Conservation (phyloP, 92 coral and sea anemone genomes). For the Phenganax marumi region DNA sequence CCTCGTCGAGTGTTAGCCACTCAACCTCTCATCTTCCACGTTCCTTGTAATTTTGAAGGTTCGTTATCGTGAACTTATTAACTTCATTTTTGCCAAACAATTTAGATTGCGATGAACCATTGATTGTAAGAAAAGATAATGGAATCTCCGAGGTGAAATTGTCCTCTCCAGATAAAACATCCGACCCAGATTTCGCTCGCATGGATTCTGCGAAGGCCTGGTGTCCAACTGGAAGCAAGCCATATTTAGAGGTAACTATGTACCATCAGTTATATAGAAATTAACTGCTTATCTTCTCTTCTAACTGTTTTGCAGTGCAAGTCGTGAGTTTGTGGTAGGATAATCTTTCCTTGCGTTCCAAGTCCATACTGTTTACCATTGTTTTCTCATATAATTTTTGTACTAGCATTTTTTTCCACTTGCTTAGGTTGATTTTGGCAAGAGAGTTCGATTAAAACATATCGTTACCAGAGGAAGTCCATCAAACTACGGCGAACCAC, state of each 20-base stretch:
- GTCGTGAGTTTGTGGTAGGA: too few species aligned
- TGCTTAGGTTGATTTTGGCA: conserved; percentile 12
- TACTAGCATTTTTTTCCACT: background rate
- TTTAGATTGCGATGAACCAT: conserved; percentile 22
- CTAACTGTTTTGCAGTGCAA: too few species aligned
- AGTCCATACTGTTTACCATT: background rate
- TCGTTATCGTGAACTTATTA: too few species aligned
- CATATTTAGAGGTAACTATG: conserved; percentile 2
- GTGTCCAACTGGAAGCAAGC: background rate
- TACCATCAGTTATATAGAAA: background rate
- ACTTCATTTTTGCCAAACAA: background rate
- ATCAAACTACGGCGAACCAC: conserved; percentile 7
- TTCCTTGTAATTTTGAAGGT: background rate
- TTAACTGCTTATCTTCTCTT: background rate
- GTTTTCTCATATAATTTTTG: background rate
- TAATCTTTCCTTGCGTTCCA: background rate
- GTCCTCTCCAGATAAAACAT: conserved; percentile 12
- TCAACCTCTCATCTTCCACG: background rate
- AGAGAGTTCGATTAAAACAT: conserved; percentile 8
- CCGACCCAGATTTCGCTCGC: conserved; percentile 15
- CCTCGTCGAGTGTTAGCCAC: background rate
- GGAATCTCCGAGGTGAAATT: background rate
- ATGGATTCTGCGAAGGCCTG: conserved; percentile 32
- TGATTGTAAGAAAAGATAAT: background rate
- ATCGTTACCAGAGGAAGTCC: conserved; percentile 34